Percentiles rank a stretch among this genome's conserved stretches.
Conservation (phyloP, 2,113 vertebrate species). For the Tragelaphus imberbis region DNA sequence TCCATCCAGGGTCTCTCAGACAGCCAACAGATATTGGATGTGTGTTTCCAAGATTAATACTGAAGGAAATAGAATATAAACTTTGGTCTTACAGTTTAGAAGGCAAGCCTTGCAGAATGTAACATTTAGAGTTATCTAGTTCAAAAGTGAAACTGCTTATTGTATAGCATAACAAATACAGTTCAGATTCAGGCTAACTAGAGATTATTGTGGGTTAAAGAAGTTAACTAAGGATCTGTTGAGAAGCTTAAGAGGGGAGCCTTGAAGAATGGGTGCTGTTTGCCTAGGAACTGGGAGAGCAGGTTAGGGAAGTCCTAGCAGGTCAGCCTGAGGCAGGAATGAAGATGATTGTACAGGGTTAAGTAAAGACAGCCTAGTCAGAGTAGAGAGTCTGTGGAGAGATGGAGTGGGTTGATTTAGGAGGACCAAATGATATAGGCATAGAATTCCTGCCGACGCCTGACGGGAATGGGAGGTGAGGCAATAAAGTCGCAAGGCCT, state of each 20-base stretch:
- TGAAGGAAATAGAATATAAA: neutral
- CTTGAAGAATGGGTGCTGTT: neutral
- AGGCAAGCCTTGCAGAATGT: neutral
- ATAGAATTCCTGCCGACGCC: neutral
- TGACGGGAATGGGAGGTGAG: neutral
- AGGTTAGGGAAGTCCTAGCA: neutral
- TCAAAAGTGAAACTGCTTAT: neutral
- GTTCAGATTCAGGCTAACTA: constrained; percentile 20
- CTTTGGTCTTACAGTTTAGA: neutral
- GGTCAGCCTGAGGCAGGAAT: neutral
- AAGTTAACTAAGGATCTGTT: neutral
- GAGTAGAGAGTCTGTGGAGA: neutral
- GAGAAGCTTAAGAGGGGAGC: neutral
- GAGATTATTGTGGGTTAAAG: constrained; percentile 8
- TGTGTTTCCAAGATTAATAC: neutral
- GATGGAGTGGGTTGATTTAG: neutral
- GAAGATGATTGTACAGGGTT: neutral
- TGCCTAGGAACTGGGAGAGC: constrained; percentile 3
- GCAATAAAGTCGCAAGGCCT: too few species aligned
- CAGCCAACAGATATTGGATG: neutral
- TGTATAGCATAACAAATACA: constrained; percentile 10
- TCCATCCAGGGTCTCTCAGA: neutral
- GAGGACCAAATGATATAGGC: neutral
- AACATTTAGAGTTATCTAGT: neutral
- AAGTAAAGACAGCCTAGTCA: neutral